phyloP scores from a whole-genome alignment of 2,113 vertebrate species.

The Nipponia nippon region DNA sequence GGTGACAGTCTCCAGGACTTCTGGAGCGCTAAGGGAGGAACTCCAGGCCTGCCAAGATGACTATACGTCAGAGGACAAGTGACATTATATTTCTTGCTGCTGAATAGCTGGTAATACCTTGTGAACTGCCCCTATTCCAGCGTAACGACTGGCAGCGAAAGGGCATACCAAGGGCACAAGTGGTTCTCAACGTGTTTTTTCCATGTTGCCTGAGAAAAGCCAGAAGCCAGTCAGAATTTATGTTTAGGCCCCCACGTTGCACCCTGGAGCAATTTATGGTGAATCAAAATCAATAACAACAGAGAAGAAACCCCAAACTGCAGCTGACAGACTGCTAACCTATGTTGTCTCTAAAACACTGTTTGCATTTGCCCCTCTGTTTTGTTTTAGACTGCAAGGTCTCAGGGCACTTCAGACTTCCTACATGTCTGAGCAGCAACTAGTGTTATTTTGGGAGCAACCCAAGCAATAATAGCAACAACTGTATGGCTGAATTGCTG shows the following conservation, averaged over 20 bases:
- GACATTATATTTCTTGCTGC: neutral
- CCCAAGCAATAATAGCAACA: neutral
- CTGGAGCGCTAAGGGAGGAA: neutral
- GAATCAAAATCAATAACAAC: neutral
- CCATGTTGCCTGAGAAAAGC: neutral
- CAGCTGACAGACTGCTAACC: neutral
- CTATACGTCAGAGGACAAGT: neutral
- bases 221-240: neutral
- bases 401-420: neutral
- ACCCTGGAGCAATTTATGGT: neutral
- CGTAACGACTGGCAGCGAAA: neutral
- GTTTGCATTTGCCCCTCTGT: neutral
- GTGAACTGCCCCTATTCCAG: neutral
- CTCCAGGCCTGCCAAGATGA: neutral
- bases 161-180: neutral
- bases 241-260: accelerated
- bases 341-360: neutral
- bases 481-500: neutral
- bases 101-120: neutral
- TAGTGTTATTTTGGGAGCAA: neutral
- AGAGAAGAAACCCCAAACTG: neutral
- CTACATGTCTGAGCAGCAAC: neutral
- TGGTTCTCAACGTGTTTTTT: neutral
- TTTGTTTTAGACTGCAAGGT: neutral
- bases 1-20: neutral